Evolutionary conservation across 2,888 invertebrate genomes (phyloP).

Genomic region (Pollenia angustigena): DNA sequence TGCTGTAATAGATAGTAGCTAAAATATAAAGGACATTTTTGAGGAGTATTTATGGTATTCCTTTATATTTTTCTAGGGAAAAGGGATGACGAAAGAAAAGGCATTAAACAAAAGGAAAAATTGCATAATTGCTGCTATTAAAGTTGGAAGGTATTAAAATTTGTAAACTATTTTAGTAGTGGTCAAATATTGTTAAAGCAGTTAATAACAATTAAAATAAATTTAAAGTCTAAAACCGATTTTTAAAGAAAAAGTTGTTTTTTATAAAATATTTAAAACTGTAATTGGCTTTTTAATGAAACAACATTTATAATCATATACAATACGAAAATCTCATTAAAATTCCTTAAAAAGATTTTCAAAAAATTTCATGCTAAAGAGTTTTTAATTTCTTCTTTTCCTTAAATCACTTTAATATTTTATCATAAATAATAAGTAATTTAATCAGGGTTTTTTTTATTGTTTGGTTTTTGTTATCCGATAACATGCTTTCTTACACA

Average conservation of each 20-base stretch:
- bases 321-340: too few species aligned
- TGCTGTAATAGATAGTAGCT: slow-evolving; percentile 12
- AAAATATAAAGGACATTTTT: slow-evolving; percentile 35
- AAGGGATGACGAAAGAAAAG: neutral
- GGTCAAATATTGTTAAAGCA: slow-evolving; percentile 31
- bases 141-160: neutral
- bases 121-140: slow-evolving; percentile 24
- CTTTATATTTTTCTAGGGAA: neutral
- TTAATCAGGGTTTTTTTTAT: too few species aligned
- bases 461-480: too few species aligned
- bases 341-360: too few species aligned
- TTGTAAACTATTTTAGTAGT: neutral
- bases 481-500: neutral
- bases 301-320: too few species aligned
- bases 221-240: neutral
- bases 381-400: too few species aligned
- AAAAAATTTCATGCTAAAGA: too few species aligned
- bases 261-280: too few species aligned
- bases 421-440: too few species aligned
- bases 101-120: neutral
- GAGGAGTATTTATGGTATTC: slow-evolving; percentile 20
- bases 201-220: slow-evolving; percentile 60
- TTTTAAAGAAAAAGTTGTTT: too few species aligned
- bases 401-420: too few species aligned
- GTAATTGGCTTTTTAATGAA: too few species aligned